Base-by-base conservation (phyloP, 92 coral and sea anemone genomes). In the Actinostola sp. region DNA sequence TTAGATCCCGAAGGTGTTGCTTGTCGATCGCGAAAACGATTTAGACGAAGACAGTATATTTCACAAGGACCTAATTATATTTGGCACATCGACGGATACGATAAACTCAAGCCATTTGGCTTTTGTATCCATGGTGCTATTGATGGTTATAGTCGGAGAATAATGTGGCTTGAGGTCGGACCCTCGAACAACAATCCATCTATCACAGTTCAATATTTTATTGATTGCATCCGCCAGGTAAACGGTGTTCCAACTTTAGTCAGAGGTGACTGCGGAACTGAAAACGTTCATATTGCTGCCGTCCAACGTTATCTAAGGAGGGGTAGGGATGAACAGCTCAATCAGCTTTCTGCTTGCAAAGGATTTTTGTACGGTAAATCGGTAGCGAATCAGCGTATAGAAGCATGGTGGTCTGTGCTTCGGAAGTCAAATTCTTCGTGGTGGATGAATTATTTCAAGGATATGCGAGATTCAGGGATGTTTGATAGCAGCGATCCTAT, bases 391-490 rank as follows among this genome's bases (percentile, higher is more conserved):
- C 84, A 84, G 60, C 51, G 80, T 36, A 84, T 84, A 38, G 84
- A 77, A 41, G 69, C 48, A 3, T 77, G 80, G 89, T 84, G 80
- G 89, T n/a, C 80, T 27, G 39, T 62, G 16, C 78, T 84, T 7
- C 38, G 72, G 4, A 77, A 50, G 17, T 42, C 70, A n/a, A 61
- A 77, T 19, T 63, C 84, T 30, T 57, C 63, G 38, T 83, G 88
- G 84, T 84, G 80, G 89, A 84, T 77, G 28, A 64, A 77, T 34
- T 84, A 54, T 41, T 76, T 84, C 36, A 84, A 77, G 26, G 83
- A 66, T 21, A 28, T 67, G 43, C 17, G 45, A 16, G 72, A 70
- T 70, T 25, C 14, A 10, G 77, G 66, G 0, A 1, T 55, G 26
- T 71, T 33, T 29, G 44, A 41, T 20, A 50, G 36, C 19, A 38